These are phyloP conservation scores for Himantopus leucocephalus DNA, from an alignment of 2,113 vertebrate species.

Conservation along the genomic window DNA sequence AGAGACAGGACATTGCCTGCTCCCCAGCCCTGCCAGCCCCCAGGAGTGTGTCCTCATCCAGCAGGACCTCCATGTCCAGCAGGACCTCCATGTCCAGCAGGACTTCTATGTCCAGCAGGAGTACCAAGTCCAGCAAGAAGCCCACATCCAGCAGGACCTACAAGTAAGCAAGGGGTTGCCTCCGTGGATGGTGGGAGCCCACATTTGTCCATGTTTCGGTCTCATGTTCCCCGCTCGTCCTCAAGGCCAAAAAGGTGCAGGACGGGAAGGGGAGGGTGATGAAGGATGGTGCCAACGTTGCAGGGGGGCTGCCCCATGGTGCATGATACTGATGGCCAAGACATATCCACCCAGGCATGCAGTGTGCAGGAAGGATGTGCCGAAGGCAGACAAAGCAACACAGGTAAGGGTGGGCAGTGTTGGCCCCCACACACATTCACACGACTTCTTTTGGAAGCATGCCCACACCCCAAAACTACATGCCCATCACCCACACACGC, in stretches of 20 bases:
- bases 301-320: background rate
- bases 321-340: background rate
- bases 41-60: background rate
- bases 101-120: background rate
- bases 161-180: background rate
- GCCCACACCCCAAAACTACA: accelerated
- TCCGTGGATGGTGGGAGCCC: background rate
- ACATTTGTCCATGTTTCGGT: accelerated
- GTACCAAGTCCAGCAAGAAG: background rate
- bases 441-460: background rate
- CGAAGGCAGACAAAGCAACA: background rate
- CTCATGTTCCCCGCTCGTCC: background rate
- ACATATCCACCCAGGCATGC: background rate
- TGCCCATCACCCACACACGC: accelerated
- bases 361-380: background rate
- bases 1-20: background rate
- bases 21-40: accelerated
- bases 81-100: no score
- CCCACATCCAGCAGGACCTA: background rate
- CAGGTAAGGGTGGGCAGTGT: background rate
- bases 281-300: background rate
- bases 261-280: background rate
- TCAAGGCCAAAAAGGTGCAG: background rate
- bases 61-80: background rate
- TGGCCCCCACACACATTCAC: no score